These are phyloP conservation scores for Eulemur macaco DNA, from an alignment of 2,113 vertebrate species.

Conservation along the genomic window DNA sequence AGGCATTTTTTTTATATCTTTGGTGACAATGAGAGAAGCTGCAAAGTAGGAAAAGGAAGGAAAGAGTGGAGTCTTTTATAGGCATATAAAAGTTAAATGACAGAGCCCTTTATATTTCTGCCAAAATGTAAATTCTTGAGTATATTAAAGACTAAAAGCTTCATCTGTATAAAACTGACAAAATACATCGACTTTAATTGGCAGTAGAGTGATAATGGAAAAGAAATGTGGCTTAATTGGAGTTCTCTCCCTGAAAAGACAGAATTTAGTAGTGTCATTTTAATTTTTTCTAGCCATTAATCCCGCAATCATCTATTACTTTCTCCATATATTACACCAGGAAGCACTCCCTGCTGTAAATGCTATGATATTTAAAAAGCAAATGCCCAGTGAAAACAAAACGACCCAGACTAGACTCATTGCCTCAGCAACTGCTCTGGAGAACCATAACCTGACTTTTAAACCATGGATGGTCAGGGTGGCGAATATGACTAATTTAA, in stretches of 20 bases:
- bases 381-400: conserved; percentile 49
- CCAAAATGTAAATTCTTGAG: conserved; percentile 79
- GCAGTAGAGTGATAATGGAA: conserved; percentile 66
- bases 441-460: neutral
- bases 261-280: conserved; percentile 66
- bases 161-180: conserved; percentile 76
- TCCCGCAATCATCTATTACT: conserved; percentile 65
- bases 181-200: conserved; percentile 78
- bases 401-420: conserved; percentile 15
- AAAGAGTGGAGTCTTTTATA: conserved; percentile 67
- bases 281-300: conserved; percentile 79
- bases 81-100: conserved; percentile 75
- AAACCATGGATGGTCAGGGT: neutral
- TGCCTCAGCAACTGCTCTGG: neutral
- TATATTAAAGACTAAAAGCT: conserved; percentile 76
- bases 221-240: conserved; percentile 72
- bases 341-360: conserved; percentile 52
- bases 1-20: conserved; percentile 33
- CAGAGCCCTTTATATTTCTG: conserved; percentile 74
- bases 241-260: conserved; percentile 52
- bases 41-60: conserved; percentile 39
- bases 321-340: conserved; percentile 43
- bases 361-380: conserved; percentile 57
- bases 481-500: neutral
- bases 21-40: neutral